These are phyloP conservation scores for Heliconius hewitsoni DNA, from an alignment of 1,140 invertebrate genomes.

Conservation along the genomic window DNA sequence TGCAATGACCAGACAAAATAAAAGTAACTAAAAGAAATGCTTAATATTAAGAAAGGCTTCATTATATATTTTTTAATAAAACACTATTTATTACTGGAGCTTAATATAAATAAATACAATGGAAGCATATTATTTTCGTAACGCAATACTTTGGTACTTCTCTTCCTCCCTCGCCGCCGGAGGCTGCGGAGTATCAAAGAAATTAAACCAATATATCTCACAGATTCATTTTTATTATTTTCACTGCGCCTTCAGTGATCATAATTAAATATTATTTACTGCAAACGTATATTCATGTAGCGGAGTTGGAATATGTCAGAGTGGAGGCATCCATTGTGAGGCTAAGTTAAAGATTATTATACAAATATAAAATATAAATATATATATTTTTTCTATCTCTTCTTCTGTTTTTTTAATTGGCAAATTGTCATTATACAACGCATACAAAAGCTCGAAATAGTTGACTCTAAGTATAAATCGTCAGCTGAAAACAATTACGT, in stretches of 20 bases:
- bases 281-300: background rate
- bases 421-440: background rate
- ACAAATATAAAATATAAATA: too few species aligned
- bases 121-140: background rate
- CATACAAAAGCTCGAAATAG: background rate
- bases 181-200: background rate
- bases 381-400: too few species aligned
- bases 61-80: background rate
- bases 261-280: constrained; percentile 12
- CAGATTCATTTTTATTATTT: constrained; percentile 10
- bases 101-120: constrained; percentile 8
- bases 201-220: constrained; percentile 4
- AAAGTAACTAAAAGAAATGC: too few species aligned
- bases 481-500: constrained; percentile 8
- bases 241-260: background rate
- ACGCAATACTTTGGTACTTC: background rate
- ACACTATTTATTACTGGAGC: background rate
- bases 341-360: too few species aligned
- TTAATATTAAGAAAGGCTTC: background rate
- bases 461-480: background rate
- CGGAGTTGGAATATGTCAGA: background rate
- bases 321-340: background rate
- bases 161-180: background rate
- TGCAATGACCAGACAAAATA: too few species aligned
- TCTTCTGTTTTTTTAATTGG: too few species aligned